Evolutionary conservation across 1,140 invertebrate genomes (phyloP), one percentile per base, ranked within the genome.

Genomic region (Myzus persicae): DNA sequence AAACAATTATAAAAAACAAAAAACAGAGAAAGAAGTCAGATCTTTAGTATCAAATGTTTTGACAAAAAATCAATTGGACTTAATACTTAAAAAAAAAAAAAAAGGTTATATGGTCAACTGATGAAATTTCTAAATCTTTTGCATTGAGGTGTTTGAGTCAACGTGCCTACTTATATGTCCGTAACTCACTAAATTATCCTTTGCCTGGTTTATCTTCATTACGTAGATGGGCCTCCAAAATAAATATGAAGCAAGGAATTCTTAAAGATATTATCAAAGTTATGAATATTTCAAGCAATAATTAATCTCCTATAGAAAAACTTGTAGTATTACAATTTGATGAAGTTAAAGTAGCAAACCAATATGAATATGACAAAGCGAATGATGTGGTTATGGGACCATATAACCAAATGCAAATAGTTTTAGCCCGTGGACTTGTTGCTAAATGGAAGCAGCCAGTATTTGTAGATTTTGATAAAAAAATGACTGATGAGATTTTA

Each of bases 381-480:
- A 94, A 54, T 85, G 95, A 95, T 92, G 44, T 95, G 94, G 93
- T 95, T 26, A 95, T 44, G 67, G 95, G 95, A 91, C 95, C 94
- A 44, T 91, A 95, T 93, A 94, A 89, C 84, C 93, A 94, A 38
- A 94, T 95, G 94, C 95, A 95, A 94, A 94, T 94, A n/a, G 94
- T 94, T 36, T 94, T 95, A 81, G 94, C 94, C 20, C 59, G 94
- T 93, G 94, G 95, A 90, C 93, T 95, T 38, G 94, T 94, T 93
- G 92, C 89, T 38, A 94, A 94, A 76, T 95, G 95, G 95, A 95
- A 95, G 87, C 95, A 95, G 93, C 94, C 94, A 31, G 93, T 95
- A 20, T 95, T 94, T 94, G 48, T 94, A 20, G 94, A 94, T n/a
- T 95, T 95, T 94, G 95, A 76, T 76, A 76, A 31, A 76, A 76